Evolutionary conservation across 2,113 vertebrate genomes (phyloP).

Genomic region (Amphiprion percula): DNA sequence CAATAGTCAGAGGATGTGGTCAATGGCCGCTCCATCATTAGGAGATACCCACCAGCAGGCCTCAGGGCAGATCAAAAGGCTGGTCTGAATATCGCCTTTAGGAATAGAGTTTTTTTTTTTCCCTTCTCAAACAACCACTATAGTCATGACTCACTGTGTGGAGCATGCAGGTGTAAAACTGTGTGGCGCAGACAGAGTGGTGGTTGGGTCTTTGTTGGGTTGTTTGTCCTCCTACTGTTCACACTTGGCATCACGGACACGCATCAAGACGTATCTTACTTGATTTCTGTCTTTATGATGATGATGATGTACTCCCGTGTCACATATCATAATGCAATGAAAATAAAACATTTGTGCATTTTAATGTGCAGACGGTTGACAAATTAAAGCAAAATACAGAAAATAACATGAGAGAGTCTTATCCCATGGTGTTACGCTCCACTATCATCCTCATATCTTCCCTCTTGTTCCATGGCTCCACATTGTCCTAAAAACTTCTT

Average conservation of each 20-base stretch:
- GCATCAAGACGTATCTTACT: neutral
- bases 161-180: constrained; percentile 34
- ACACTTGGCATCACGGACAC: constrained; percentile 14
- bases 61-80: constrained; percentile 75
- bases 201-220: neutral
- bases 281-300: neutral
- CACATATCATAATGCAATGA: too few relatives aligned
- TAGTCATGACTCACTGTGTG: constrained; percentile 49
- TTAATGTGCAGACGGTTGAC: too few relatives aligned
- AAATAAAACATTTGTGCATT: too few relatives aligned
- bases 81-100: constrained; percentile 68
- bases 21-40: constrained; percentile 76
- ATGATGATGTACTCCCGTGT: neutral
- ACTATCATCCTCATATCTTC: too few relatives aligned
- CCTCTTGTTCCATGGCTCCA: too few relatives aligned
- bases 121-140: constrained; percentile 36
- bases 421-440: too few relatives aligned
- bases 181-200: constrained; percentile 17
- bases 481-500: too few relatives aligned
- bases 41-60: constrained; percentile 74
- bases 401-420: too few relatives aligned
- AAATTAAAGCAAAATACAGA: too few relatives aligned
- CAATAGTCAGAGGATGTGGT: constrained; percentile 70
- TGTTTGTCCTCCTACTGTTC: constrained; percentile 12
- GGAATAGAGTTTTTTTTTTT: constrained; percentile 21